Percentiles rank a stretch among this genome's conserved stretches.
Evolutionary conservation across 2,113 vertebrate species (phyloP).

Genomic region (Henicopernis longicauda): DNA sequence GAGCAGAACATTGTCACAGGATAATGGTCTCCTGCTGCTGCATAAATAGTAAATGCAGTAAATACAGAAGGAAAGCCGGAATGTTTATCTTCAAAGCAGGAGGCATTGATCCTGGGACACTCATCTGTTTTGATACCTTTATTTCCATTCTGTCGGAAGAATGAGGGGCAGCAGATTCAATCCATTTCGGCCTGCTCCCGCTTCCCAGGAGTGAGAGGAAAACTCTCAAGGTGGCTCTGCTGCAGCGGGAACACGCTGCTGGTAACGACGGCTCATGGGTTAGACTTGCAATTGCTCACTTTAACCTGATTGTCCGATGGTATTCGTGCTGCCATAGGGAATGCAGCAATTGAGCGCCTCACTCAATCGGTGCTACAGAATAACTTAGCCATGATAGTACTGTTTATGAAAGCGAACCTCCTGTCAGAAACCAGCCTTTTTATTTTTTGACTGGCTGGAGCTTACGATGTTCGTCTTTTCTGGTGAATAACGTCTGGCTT

Average conservation of each 20-base stretch:
- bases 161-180: neutral
- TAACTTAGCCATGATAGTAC: neutral
- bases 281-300: neutral
- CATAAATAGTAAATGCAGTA: constrained; percentile 37
- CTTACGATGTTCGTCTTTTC: neutral
- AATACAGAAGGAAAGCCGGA: neutral
- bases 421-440: neutral
- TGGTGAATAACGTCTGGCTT: constrained; percentile 6
- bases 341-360: neutral
- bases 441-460: neutral
- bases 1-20: constrained; percentile 56
- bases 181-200: neutral
- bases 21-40: constrained; percentile 51
- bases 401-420: neutral
- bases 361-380: neutral
- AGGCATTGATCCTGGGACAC: neutral
- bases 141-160: neutral
- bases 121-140: constrained; percentile 9
- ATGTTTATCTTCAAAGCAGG: constrained; percentile 39
- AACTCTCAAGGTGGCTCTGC: neutral
- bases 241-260: rapidly evolving
- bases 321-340: neutral
- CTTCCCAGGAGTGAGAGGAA: neutral
- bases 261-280: neutral
- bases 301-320: neutral